Evolutionary conservation across 2,113 vertebrate species (phyloP), one percentile per base, ranked within the genome.

Genomic region (Xiphophorus couchianus): DNA sequence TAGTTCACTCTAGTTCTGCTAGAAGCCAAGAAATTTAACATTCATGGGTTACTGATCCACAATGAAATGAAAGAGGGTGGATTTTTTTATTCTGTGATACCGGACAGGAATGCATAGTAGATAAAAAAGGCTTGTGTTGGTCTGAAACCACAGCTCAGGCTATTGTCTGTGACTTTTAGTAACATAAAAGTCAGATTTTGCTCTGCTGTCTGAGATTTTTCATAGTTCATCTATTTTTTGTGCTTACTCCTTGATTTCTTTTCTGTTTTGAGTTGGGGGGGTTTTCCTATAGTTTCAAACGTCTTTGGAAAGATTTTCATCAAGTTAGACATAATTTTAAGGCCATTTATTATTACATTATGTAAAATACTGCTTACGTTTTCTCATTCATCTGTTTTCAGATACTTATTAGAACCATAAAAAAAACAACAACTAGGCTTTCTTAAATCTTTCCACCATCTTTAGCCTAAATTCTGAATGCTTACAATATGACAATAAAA

Each of bases 401-500:
- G 12, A 64, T 8, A 81, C 19, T 82, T 27, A 77, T 82, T 33
- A 33, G 31, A 9, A 19, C 30, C 69, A n/a, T 58, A 64, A 58
- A 7, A 8, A 35, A 9, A 35, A 8, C 33, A 9, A 35, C 33
- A 70, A n/a, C 27, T 1, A 37, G 28, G n/a, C 48, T 2, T 31
- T 58, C 62, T 71, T 14, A 58, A 83, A 88, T 67, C 58, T 77
- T 81, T 68, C 66, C 63, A 73, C 73, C 62, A 69, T 69, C 39
- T 83, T 69, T 83, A 84, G 63, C 75, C 83, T 73, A 84, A 84
- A 86, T 88, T 81, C 71, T 82, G 64, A 79, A 84, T 62, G 71
- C 76, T 71, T 65, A 80, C 68, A 76, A 77, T 0, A 11, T 74
- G 72, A 66, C 86, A 90, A 89, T 83, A 90, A 89, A 86, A 87